Evolutionary conservation across 2,113 vertebrate genomes (phyloP).

Genomic region (Notothenia rossii): DNA sequence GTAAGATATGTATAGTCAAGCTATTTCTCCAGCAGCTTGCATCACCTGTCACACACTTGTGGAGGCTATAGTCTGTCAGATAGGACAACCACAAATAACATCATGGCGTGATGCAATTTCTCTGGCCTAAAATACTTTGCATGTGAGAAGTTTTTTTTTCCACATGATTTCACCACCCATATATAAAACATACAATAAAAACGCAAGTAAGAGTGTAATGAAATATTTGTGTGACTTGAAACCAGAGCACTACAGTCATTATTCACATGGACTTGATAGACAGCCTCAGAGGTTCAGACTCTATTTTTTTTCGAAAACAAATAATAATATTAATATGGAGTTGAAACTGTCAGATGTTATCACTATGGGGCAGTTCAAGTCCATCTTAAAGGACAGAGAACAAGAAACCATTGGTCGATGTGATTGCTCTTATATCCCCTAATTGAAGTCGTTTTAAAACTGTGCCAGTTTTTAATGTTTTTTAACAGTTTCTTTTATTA

Average conservation of each 20-base stretch:
- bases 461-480: too few relatives aligned
- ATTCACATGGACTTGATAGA: not conserved
- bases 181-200: not conserved
- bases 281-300: not conserved
- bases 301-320: not conserved
- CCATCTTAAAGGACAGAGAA: too few relatives aligned
- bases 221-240: not conserved
- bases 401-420: too few relatives aligned
- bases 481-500: too few relatives aligned
- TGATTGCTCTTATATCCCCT: too few relatives aligned
- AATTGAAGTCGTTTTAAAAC: too few relatives aligned
- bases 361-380: too few relatives aligned
- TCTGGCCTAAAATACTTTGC: conserved; percentile 52
- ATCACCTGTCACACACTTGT: conserved; percentile 4
- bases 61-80: conserved; percentile 12
- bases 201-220: not conserved
- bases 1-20: not conserved
- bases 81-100: conserved; percentile 46
- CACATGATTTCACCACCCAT: not conserved
- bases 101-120: conserved; percentile 40
- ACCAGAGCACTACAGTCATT: not conserved
- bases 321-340: not conserved
- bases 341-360: too few relatives aligned
- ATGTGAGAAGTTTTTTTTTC: conserved; percentile 36
- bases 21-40: not conserved